These are phyloP conservation scores for Phalacrocorax aristotelis DNA, from an alignment of 2,113 vertebrate species.

Conservation along the genomic window DNA sequence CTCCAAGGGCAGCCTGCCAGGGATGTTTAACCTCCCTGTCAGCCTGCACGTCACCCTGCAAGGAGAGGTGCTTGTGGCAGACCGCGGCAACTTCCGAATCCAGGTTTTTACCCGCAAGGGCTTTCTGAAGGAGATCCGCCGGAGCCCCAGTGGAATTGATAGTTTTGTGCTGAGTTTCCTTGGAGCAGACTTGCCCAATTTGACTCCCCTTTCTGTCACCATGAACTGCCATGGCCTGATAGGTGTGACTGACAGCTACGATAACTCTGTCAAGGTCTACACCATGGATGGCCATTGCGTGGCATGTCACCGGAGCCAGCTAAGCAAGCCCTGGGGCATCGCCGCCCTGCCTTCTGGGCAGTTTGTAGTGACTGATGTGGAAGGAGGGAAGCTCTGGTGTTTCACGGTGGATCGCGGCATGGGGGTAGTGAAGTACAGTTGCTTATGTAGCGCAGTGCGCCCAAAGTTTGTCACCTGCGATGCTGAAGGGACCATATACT, in stretches of 20 bases:
- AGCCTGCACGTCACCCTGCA: conserved; percentile 89
- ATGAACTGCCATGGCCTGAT: conserved; percentile 93
- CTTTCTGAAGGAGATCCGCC: conserved; percentile 92
- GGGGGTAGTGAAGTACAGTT: conserved; percentile 92
- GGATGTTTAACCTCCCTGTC: conserved; percentile 94
- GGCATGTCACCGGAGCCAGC: conserved; percentile 92
- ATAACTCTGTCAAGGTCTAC: conserved; percentile 96
- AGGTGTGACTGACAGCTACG: conserved; percentile 94
- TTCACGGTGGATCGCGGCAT: conserved; percentile 89
- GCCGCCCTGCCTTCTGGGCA: conserved; percentile 91
- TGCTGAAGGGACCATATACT: conserved; percentile 90
- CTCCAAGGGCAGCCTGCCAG: conserved; percentile 89
- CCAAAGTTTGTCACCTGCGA: conserved; percentile 97
- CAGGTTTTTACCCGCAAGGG: conserved; percentile 97
- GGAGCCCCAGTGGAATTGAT: conserved; percentile 92
- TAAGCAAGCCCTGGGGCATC: conserved; percentile 97
- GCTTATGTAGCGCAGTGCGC: conserved; percentile 90
- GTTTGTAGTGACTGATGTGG: conserved; percentile 95
- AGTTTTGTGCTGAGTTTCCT: conserved; percentile 96
- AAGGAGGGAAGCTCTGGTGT: conserved; percentile 96
- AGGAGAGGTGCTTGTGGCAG: conserved; percentile 93
- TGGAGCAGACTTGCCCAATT: conserved; percentile 90
- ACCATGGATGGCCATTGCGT: conserved; percentile 93
- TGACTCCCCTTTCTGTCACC: conserved; percentile 92
- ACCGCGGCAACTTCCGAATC: conserved; percentile 92